Evolutionary conservation across 2,888 invertebrate genomes (phyloP), one percentile per base, ranked within the genome.

Genomic region (Meteorus colon): DNA sequence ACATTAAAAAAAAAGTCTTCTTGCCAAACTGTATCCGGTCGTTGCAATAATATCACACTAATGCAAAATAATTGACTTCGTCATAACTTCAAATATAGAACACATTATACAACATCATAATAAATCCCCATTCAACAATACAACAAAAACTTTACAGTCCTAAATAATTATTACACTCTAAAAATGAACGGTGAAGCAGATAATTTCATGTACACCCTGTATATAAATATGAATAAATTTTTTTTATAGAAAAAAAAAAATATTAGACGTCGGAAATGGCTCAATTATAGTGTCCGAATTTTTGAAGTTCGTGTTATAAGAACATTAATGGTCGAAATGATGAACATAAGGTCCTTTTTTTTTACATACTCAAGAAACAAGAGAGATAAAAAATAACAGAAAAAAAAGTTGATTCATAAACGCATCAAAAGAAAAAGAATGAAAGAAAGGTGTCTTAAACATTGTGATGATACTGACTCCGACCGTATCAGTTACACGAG

Each of bases 241-340:
- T 55, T 19, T 55, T 8, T 55, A 8, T 2, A 8, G 4, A 19
- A 55, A 10, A 4, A 19, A 19, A 19, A 19, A 55, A 55, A 55
- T 19, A 24, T 19, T 1, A 19, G 19, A 19, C 19, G 19, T 19
- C 19, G 19, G 8, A 48, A 74, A 78, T 75, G 62, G 77, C 78
- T 78, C 78, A 80, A 80, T 80, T 77, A 80, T 75, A 80, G 77
- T 76, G 75, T 75, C 77, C 67, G 78, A 83, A 84, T 84, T 81
- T 78, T 67, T 66, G 72, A 80, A 77, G 78, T 83, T 83, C 82
- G 81, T 84, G 84, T 68, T 73, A 75, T 45, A 41, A 75, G 55
- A 60, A 75, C 82, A 82, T 84, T 84, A 84, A 77, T 72, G 77
- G 59, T 5, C 5, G 14, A 60, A 60, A 66, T 45, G 41, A 29